Percentiles rank a stretch among this genome's conserved stretches.
Evolutionary conservation across 2,888 invertebrate species (phyloP).

Genomic region (Cyclophora albipunctata): DNA sequence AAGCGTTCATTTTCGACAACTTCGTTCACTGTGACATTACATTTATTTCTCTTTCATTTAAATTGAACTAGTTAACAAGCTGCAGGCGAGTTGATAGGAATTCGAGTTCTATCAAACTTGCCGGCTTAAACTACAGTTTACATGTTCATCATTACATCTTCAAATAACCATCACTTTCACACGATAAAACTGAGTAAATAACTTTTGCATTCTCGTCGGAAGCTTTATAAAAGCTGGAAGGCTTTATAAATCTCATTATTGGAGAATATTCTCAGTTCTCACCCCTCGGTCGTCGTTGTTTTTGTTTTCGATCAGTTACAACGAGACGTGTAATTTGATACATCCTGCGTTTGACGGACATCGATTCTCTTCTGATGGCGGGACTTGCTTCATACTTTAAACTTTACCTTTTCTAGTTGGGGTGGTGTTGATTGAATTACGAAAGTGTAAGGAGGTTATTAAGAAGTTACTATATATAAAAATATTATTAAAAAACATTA

Average conservation of each 20-base stretch:
- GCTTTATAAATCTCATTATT: constrained; percentile 66
- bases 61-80: too few species aligned
- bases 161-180: background rate
- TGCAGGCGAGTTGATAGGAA: too few species aligned
- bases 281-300: constrained; percentile 43
- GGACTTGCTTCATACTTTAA: constrained; percentile 22
- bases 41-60: too few species aligned
- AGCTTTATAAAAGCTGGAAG: constrained; percentile 50
- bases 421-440: too few species aligned
- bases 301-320: constrained; percentile 66
- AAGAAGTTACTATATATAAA: too few species aligned
- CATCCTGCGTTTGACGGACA: constrained; percentile 62
- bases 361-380: constrained; percentile 28
- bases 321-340: constrained; percentile 67
- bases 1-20: too few species aligned
- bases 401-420: too few species aligned
- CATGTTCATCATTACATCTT: background rate
- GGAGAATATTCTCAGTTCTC: constrained; percentile 70
- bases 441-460: too few species aligned
- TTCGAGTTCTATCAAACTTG: too few species aligned
- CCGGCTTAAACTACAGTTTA: constrained; percentile 4
- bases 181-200: constrained; percentile 10
- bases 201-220: constrained; percentile 46
- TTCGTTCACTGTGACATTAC: too few species aligned
- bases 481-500: too few species aligned